Conservation (phyloP, 2,888 invertebrate species). For the Apotomis capreana region DNA sequence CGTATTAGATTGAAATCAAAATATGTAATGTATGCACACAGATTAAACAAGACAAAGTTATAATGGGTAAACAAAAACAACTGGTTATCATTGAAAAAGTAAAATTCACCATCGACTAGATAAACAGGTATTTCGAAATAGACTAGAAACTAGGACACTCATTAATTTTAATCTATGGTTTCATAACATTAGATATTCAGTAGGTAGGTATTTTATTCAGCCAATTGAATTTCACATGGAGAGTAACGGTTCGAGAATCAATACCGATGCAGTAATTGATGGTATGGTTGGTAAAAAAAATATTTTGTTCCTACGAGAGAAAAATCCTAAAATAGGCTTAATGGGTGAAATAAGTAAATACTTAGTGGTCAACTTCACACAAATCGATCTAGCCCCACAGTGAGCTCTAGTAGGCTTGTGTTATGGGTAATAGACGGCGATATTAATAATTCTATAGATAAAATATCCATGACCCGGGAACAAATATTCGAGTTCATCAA, state of each 20-base stretch:
- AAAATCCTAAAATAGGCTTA: no score
- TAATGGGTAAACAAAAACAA: not conserved
- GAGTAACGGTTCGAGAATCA: constrained; percentile 11
- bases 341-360: no score
- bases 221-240: constrained; percentile 7
- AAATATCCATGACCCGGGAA: no score
- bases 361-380: no score
- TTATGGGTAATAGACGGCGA: no score
- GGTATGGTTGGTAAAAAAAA: constrained; percentile 4
- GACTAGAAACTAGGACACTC: constrained; percentile 23
- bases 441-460: no score
- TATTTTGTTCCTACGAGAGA: not conserved
- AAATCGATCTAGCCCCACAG: no score
- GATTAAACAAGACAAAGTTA: not conserved
- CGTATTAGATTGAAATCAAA: no score
- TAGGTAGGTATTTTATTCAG: not conserved
- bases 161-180: constrained; percentile 34
- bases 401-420: no score
- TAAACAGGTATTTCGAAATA: constrained; percentile 29
- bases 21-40: not conserved
- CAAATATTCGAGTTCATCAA: no score
- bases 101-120: constrained; percentile 22
- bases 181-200: constrained; percentile 20
- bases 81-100: constrained; percentile 2
- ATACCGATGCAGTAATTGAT: not conserved